Evolutionary conservation across 2,113 vertebrate species (phyloP), one percentile per base, ranked within the genome.

Genomic region (Canis aureus): DNA sequence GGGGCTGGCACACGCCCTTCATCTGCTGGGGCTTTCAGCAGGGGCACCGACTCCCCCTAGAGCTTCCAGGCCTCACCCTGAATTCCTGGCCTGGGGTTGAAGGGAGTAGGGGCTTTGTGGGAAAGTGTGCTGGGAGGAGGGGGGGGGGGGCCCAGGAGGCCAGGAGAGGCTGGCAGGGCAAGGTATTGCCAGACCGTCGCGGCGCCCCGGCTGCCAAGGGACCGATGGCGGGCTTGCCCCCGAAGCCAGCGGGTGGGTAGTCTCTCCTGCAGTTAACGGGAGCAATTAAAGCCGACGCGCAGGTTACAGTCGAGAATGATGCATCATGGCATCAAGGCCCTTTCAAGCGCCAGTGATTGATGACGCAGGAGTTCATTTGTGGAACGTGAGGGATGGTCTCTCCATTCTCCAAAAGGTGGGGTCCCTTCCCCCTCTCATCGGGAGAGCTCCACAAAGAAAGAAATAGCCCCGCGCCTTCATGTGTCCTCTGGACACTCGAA

Each of bases 241-340:
- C 64, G 93, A 98, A 92, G 82, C 91, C 49, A 38, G 78, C 79
- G 94, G 95, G 92, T 66, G 81, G 62, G 92, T 67, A 83, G 62
- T 97, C 94, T 27, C 90, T 90, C 59, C 8, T 85, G 95, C 89
- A 96, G 90, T 86, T 80, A 96, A 94, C 97, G 51, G 57, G 69
- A 94, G 81, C 94, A 81, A 93, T 98, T 78, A 98, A 98, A 97
- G 64, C 87, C 89, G 78, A 55, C 1, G n/a, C 80, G n/a, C 94
- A 93, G 96, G 51, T 96, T 97, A 62, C 0, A 29, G 51, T 8
- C n/a, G 80, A 88, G 84, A 86, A 81, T 12, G 17, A 83, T 5
- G 4, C 86, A 85, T 80, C 0, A 0, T 76, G n/a, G 8, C 29
- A 62, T 57, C 79, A 29, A 83, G 95, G 89, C 38, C 57, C 84